A percentile compares a stretch with the other conserved stretches of the same genome.
These are phyloP conservation scores for Speoplatyrhinus poulsoni DNA, from an alignment of 2,113 vertebrate genomes.

Conservation along the genomic window DNA sequence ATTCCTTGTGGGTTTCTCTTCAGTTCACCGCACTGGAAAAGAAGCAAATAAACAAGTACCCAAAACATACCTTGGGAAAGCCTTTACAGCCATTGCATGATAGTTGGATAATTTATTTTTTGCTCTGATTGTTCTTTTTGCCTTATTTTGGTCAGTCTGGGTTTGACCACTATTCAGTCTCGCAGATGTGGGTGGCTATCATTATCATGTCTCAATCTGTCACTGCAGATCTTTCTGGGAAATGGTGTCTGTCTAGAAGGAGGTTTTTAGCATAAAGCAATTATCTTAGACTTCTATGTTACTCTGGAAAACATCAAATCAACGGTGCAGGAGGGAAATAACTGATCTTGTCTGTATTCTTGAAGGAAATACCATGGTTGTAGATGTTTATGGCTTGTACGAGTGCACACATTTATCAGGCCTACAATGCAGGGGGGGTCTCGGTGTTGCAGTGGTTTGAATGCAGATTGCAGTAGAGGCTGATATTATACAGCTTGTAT, in stretches of 20 bases:
- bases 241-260: constrained; percentile 37
- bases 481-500: constrained; percentile 54
- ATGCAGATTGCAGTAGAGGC: constrained; percentile 31
- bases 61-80: constrained; percentile 25
- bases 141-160: constrained; percentile 41
- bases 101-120: constrained; percentile 30
- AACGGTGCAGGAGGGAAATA: constrained; percentile 30
- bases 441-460: constrained; percentile 32
- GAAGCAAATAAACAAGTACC: constrained; percentile 29
- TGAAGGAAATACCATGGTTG: neutral
- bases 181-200: constrained; percentile 54
- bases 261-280: constrained; percentile 41
- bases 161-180: constrained; percentile 49
- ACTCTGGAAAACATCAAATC: constrained; percentile 39
- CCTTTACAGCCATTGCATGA: constrained; percentile 23
- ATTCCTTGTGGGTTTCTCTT: constrained; percentile 34
- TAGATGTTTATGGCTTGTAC: neutral
- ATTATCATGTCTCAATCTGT: constrained; percentile 52
- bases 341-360: constrained; percentile 23
- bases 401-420: constrained; percentile 11
- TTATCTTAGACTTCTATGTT: constrained; percentile 55
- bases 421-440: constrained; percentile 15
- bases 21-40: constrained; percentile 40
- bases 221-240: constrained; percentile 47
- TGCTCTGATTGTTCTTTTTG: constrained; percentile 39